Percentiles rank a stretch among this genome's conserved stretches.
These are phyloP conservation scores for Melipona quadrifasciata DNA, from an alignment of 1,140 invertebrate species.

Conservation along the genomic window DNA sequence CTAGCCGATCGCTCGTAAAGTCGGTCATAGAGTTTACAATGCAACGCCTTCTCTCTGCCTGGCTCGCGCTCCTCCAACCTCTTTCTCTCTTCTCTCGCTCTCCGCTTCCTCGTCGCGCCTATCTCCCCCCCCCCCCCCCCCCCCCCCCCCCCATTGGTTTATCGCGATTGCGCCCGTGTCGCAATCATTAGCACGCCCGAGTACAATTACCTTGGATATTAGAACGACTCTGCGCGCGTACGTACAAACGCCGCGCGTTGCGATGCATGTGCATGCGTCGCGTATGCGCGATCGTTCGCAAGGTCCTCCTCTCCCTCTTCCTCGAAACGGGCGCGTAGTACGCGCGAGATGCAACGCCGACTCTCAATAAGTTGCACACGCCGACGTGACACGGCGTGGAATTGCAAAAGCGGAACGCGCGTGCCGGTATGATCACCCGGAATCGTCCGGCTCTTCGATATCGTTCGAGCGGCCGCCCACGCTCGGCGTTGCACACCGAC, in stretches of 20 bases:
- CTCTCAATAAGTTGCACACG: conserved; percentile 47
- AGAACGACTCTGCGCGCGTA: conserved; percentile 44
- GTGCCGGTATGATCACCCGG: conserved; percentile 60
- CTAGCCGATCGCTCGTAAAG: conserved; percentile 49
- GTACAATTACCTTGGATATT: conserved; percentile 67
- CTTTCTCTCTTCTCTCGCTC: neutral
- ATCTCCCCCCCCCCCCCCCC: too few species aligned
- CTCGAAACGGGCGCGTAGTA: conserved; percentile 50
- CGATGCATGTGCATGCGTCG: conserved; percentile 56
- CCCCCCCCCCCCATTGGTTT: conserved; percentile 50
- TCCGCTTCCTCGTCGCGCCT: neutral
- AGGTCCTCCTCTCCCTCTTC: conserved; percentile 36
- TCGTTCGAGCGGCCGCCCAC: conserved; percentile 42
- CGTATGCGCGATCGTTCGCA: conserved; percentile 42
- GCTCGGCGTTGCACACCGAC: conserved; percentile 2
- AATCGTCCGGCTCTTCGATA: conserved; percentile 51
- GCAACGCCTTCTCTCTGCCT: conserved; percentile 47
- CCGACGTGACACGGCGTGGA: conserved; percentile 32
- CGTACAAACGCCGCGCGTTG: neutral
- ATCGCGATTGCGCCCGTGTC: conserved; percentile 60
- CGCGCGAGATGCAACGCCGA: conserved; percentile 29
- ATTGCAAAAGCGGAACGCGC: conserved; percentile 62
- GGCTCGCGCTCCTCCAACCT: neutral
- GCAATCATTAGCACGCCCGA: conserved; percentile 63
- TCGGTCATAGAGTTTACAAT: conserved; percentile 52